Evolutionary conservation across 2,113 vertebrate genomes (phyloP).

Genomic region (Cynopterus brachyotis): DNA sequence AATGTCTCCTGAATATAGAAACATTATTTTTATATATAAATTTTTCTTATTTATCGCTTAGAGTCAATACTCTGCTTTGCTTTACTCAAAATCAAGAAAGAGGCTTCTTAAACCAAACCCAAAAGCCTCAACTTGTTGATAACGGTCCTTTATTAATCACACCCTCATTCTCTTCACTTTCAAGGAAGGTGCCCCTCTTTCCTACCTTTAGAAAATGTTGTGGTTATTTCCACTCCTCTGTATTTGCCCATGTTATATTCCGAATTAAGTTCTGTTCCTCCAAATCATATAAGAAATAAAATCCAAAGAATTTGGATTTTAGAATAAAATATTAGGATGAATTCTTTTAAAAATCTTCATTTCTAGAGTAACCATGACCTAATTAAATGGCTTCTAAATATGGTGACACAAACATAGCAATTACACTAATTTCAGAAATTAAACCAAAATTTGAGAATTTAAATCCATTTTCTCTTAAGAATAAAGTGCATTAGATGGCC

Average conservation of each 20-base stretch:
- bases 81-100: neutral
- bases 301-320: neutral
- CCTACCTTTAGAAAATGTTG: neutral
- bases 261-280: neutral
- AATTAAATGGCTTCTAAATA: neutral
- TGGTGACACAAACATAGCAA: neutral
- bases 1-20: neutral
- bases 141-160: neutral
- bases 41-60: neutral
- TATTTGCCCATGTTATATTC: neutral
- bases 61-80: neutral
- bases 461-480: neutral
- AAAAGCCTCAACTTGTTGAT: neutral
- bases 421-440: neutral
- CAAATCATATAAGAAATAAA: neutral
- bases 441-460: conserved; percentile 24
- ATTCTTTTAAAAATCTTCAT: neutral
- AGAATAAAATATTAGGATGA: neutral
- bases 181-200: neutral
- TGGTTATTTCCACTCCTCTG: neutral
- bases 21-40: neutral
- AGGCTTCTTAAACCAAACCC: neutral
- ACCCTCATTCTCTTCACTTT: neutral
- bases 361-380: neutral
- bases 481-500: neutral